phyloP scores from a whole-genome alignment of 1,140 invertebrate genomes.

The Caenorhabditis tropicalis region DNA sequence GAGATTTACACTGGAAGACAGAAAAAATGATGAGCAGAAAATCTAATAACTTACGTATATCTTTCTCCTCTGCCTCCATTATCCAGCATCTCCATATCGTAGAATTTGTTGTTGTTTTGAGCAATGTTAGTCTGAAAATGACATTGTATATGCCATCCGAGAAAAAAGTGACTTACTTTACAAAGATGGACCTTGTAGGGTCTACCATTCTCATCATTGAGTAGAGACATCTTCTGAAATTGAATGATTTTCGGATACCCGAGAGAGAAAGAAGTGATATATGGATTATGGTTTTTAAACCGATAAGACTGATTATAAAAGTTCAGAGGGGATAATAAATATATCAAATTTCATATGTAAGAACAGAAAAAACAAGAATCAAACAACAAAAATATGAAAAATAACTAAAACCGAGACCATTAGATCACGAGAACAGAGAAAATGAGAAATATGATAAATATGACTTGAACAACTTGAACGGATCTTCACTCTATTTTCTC shows the following conservation, averaged over 20 bases:
- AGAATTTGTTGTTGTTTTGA: slow-evolving; percentile 36
- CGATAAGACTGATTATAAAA: background rate
- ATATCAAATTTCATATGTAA: background rate
- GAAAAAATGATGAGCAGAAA: background rate
- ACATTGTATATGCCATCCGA: too few relatives aligned
- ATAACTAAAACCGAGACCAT: too few relatives aligned
- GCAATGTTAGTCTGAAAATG: slow-evolving; percentile 2
- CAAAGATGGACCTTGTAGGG: slow-evolving; percentile 11
- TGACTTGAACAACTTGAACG: too few relatives aligned
- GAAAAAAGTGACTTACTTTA: background rate
- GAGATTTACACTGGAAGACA: background rate
- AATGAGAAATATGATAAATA: background rate
- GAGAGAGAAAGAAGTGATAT: background rate
- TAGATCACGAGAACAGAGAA: background rate
- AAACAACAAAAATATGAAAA: too few relatives aligned
- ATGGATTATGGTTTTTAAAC: background rate
- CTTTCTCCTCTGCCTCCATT: background rate
- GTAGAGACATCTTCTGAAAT: slow-evolving; percentile 77
- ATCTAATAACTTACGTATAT: background rate
- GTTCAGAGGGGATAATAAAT: background rate
- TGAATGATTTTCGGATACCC: background rate
- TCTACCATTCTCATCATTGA: slow-evolving; percentile 82
- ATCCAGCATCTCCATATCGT: slow-evolving; percentile 35
- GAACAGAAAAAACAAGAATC: too few relatives aligned
- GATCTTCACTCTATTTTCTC: background rate